Base-by-base conservation (phyloP, 2,113 vertebrate genomes). In the Myrmophylax atrothorax region DNA sequence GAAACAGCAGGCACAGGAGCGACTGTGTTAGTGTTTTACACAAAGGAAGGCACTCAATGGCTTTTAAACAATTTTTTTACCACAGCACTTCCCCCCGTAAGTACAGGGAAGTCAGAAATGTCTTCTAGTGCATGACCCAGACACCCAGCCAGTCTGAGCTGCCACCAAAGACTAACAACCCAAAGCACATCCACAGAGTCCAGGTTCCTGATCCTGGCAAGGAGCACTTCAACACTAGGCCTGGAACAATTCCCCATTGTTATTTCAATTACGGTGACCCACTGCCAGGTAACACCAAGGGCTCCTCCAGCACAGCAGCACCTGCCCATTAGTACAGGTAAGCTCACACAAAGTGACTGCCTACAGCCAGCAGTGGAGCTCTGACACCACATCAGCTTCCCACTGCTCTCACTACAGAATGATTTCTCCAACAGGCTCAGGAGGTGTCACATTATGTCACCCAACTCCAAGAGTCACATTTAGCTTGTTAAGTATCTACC, bases 1-100 rank as follows among this genome's bases (percentile, higher is more conserved):
- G 60, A 37, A 55, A 53, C 3, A 11, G 25, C 1, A 1, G 26
- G 40, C 26, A 16, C 2, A 0, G 40, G 16, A 55, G 15, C 40
- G 50, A 33, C 38, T n/a, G 20, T 1, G 0, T n/a, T 63, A 0
- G 1, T 14, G 22, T 47, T 92, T 84, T 64, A 74, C 3, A 29
- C 7, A 68, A 74, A 47, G 52, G 6, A 88, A 58, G 28, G 20
- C 8, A 22, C 64, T 68, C 2, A 6, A 2, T 6, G 26, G 31
- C 18, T 79, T 79, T 72, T 18, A 75, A 64, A 23, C 52, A 18
- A 7, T 42, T 49, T 81, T 81, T 90, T 79, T 25, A 66, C 38
- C 31, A 66, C 9, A 3, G 24, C 31, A 40, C 16, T 56, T 22
- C 7, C 10, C 17, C 7, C 56, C 33, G 2, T 0, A 18, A 35